Evolutionary conservation across 2,113 vertebrate genomes (phyloP).

Genomic region (Pseudorasbora parva): DNA sequence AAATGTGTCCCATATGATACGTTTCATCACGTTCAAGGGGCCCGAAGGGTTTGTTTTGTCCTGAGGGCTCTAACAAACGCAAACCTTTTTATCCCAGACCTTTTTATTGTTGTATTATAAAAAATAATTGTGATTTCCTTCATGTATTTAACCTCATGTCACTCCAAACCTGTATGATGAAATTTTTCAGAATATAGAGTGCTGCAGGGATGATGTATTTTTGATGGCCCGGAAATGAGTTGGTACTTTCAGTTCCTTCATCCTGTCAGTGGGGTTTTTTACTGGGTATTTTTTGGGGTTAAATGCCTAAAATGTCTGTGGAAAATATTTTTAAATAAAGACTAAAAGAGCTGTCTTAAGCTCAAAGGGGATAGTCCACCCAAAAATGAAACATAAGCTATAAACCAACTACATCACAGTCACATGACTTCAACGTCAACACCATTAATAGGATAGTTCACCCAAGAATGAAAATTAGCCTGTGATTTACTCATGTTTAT

Average conservation of each 20-base stretch:
- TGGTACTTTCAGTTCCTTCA: background rate
- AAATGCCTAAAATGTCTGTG: no score
- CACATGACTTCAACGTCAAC: no score
- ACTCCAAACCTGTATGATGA: background rate
- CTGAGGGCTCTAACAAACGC: background rate
- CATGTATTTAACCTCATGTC: background rate
- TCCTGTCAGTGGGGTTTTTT: no score
- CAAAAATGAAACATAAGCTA: no score
- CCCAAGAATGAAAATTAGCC: no score
- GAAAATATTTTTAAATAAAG: no score
- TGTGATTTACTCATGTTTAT: background rate
- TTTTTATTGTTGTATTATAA: background rate
- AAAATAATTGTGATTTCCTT: background rate
- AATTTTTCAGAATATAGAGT: background rate
- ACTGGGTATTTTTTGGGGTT: no score
- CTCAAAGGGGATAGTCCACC: no score
- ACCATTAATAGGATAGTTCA: no score
- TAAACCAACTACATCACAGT: no score
- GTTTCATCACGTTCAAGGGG: constrained; percentile 68
- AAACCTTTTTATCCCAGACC: constrained; percentile 1
- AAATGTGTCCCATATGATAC: constrained; percentile 70
- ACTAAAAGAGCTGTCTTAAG: no score
- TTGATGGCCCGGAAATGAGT: background rate
- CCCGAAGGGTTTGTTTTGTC: constrained; percentile 47
- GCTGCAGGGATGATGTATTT: background rate